Evolutionary conservation across 2,797 vertebrate genomes (phyloP).

Genomic region (Furcifer pardalis): DNA sequence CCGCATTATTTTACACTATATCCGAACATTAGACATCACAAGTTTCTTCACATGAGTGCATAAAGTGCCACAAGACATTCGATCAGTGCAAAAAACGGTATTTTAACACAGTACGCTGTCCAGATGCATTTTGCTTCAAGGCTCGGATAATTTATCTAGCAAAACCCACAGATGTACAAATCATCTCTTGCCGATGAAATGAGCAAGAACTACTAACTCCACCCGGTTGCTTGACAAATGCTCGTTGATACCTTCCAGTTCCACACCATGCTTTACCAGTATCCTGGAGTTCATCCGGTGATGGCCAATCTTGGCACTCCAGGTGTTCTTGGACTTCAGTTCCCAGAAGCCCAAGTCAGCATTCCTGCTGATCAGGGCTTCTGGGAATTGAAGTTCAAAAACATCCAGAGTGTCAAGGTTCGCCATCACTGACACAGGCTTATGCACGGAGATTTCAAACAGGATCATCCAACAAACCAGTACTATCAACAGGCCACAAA

Average conservation of each 20-base stretch:
- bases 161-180: not conserved
- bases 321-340: too few relatives aligned
- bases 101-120: not conserved
- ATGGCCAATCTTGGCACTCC: too few relatives aligned
- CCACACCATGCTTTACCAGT: not conserved
- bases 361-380: too few relatives aligned
- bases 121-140: not conserved
- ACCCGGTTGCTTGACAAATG: not conserved
- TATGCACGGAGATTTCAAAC: too few relatives aligned
- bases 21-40: not conserved
- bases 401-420: too few relatives aligned
- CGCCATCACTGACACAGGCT: too few relatives aligned
- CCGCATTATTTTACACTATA: not conserved
- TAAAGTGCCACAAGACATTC: constrained; percentile 17
- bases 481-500: not conserved
- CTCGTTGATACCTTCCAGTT: not conserved
- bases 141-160: constrained; percentile 17
- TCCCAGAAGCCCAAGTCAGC: too few relatives aligned
- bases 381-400: too few relatives aligned
- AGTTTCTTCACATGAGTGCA: not conserved
- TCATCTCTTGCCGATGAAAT: not conserved
- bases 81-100: constrained; percentile 21
- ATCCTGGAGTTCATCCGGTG: too few relatives aligned
- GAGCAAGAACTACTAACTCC: not conserved
- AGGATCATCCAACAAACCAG: not conserved